Base-by-base conservation (phyloP, 1,140 invertebrate genomes). In the Drosophila triauraria region DNA sequence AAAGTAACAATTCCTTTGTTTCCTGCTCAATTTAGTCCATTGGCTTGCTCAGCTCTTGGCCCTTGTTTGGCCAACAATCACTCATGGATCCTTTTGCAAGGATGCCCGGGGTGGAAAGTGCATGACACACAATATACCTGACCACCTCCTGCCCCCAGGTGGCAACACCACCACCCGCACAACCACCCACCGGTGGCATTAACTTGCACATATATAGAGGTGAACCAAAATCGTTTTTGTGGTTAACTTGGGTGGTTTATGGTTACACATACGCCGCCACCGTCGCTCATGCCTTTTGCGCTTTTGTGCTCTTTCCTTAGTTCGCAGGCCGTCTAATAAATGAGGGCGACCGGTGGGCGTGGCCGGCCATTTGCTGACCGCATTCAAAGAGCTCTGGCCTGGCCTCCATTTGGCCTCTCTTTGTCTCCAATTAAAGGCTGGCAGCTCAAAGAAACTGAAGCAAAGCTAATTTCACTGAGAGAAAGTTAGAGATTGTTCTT, bases 211-310 rank as follows among this genome's bases (percentile, higher is more conserved):
- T 38, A 70, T 38, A 38, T 63, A 46, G 51, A 71, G 58, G 58
- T 75, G 58, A 60, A 61, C 83, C 57, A 30, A 88, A 87, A 87
- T 87, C 79, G 84, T 88, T 88, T 88, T 88, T 87, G 84, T 84
- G 84, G 84, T 78, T 78, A 78, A 70, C 68, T 79, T 79, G 70
- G 63, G 68, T 83, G 83, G 83, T 78, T 84, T 83, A 78, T 60
- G 83, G 83, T 83, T 88, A 77, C 83, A 83, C 71, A 77, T 83
- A 64, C 62, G 59, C 71, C 51, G 32, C 74, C 50, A 59, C 51
- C 67, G 63, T 63, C 62, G 13, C 20, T 38, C 13, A 13, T 54
- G 53, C 53, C 53, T 38, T 79, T 68, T 67, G 38, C 46, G 50
- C 44, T 63, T 64, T 53, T 61, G 13, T 71, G 68, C 47, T 69